A percentile compares a stretch with the other conserved stretches of the same genome.
Conservation (phyloP, 2,888 invertebrate genomes). For the Steromphala cineraria region DNA sequence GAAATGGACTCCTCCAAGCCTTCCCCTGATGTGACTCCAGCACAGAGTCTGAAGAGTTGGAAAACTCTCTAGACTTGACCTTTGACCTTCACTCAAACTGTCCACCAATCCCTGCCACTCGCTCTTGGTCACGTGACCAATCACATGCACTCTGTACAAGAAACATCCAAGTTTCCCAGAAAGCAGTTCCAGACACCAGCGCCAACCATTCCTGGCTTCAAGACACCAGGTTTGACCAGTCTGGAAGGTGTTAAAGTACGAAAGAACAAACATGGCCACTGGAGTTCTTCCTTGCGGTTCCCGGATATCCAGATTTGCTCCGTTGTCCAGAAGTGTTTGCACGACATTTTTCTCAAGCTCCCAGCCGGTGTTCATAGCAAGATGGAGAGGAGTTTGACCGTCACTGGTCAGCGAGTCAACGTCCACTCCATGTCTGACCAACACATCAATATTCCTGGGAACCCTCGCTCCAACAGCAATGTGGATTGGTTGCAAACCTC, state of each 20-base stretch:
- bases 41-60: not conserved
- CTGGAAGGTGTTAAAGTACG: not conserved
- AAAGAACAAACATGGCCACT: not conserved
- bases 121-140: not conserved
- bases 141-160: slow-evolving; percentile 1
- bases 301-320: not conserved
- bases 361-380: slow-evolving; percentile 9
- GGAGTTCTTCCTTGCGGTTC: not conserved
- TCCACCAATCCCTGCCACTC: not conserved
- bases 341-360: not conserved
- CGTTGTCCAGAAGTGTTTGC: not conserved
- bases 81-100: not conserved
- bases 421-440: not conserved
- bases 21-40: not conserved
- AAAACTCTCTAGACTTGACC: not conserved
- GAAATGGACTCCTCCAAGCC: not conserved
- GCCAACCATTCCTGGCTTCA: not conserved
- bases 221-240: slow-evolving; percentile 1
- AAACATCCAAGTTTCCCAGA: not conserved
- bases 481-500: slow-evolving; percentile 3
- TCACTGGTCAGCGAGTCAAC: slow-evolving; percentile 5
- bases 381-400: not conserved
- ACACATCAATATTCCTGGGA: not conserved
- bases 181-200: not conserved
- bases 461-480: not conserved